Percentiles rank a stretch among this genome's conserved stretches.
Evolutionary conservation across 37 sponge, comb jelly and placozoan genomes (phyloP).

Genomic region (Ephydatia muelleri): DNA sequence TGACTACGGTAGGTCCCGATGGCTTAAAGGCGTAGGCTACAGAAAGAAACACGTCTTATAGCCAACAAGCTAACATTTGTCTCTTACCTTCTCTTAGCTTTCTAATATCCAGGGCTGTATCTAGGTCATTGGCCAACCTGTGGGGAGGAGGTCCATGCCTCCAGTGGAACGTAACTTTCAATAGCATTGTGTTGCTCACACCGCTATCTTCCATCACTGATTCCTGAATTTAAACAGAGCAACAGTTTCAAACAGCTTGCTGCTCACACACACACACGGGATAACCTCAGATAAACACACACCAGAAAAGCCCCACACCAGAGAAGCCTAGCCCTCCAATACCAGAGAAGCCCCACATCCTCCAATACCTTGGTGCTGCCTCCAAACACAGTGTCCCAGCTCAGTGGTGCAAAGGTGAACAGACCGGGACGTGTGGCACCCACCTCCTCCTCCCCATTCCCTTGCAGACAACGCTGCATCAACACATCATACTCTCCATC

Average conservation of each 20-base stretch:
- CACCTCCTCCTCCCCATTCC: not conserved
- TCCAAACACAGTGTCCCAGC: slow-evolving; percentile 67
- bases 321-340: not conserved
- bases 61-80: not conserved
- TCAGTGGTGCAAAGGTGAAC: slow-evolving; percentile 32
- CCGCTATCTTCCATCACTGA: not conserved
- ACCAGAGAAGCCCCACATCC: not conserved
- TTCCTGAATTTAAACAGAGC: not conserved
- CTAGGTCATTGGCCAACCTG: slow-evolving; percentile 17
- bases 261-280: not conserved
- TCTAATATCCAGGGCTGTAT: slow-evolving; percentile 55
- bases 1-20: not conserved
- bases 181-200: not conserved
- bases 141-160: slow-evolving; percentile 40
- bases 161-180: slow-evolving; percentile 61
- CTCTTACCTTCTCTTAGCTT: slow-evolving; percentile 51
- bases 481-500: slow-evolving; percentile 61
- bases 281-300: not conserved
- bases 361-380: not conserved
- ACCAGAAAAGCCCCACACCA: not conserved
- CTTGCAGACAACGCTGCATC: slow-evolving; percentile 27
- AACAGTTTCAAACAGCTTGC: not conserved
- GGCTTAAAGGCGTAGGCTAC: not conserved
- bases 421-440: not conserved
- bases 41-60: not conserved